Conservation (phyloP, 2,797 vertebrate species). For the Gephyroberyx darwinii region DNA sequence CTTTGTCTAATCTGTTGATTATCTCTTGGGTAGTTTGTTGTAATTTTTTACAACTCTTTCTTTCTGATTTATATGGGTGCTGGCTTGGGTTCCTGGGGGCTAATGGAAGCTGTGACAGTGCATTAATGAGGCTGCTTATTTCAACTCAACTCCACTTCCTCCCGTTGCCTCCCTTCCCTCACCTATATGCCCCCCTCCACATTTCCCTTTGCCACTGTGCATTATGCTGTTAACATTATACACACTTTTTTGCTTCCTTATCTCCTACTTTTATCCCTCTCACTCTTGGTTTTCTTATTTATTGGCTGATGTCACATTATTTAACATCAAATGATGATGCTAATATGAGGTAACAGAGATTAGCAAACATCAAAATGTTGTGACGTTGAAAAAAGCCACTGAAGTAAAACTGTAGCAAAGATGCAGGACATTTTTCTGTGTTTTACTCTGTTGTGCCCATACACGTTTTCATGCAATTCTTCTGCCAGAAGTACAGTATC, state of each 20-base stretch:
- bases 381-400: neutral
- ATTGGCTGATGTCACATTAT: slow-evolving; percentile 33
- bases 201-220: slow-evolving; percentile 52
- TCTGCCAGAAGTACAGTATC: neutral
- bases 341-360: neutral
- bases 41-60: slow-evolving; percentile 66
- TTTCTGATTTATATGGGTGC: slow-evolving; percentile 81
- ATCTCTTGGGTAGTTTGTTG: slow-evolving; percentile 43
- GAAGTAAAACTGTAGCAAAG: slow-evolving; percentile 9
- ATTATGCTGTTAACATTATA: slow-evolving; percentile 42
- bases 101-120: slow-evolving; percentile 90
- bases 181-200: slow-evolving; percentile 56
- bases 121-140: slow-evolving; percentile 90
- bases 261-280: slow-evolving; percentile 35
- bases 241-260: slow-evolving; percentile 45
- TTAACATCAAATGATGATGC: slow-evolving; percentile 40
- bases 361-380: slow-evolving; percentile 5
- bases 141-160: slow-evolving; percentile 78
- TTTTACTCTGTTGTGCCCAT: slow-evolving; percentile 18
- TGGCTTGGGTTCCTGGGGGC: slow-evolving; percentile 80
- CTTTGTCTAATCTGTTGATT: slow-evolving; percentile 48
- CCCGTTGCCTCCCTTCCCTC: slow-evolving; percentile 58
- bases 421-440: slow-evolving; percentile 7
- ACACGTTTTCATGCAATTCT: slow-evolving; percentile 1
- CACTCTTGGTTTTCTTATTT: slow-evolving; percentile 26